Percentiles rank a stretch among this genome's conserved stretches.
Conservation (phyloP, 2,888 invertebrate genomes). For the Watsonalla binaria region DNA sequence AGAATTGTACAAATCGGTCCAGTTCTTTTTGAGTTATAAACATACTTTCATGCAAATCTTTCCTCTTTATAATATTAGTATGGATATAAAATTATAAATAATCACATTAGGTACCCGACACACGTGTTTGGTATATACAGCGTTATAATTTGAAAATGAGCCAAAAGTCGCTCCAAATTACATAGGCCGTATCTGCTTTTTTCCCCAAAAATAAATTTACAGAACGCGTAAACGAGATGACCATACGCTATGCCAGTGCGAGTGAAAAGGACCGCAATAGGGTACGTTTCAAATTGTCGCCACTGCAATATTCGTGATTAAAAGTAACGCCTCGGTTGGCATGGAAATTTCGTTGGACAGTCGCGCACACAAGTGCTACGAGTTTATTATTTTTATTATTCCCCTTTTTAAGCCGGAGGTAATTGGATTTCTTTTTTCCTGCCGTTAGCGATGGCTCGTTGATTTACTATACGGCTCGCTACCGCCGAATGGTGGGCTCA, state of each 20-base stretch:
- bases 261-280: slow-evolving; percentile 28
- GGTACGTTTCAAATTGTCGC: slow-evolving; percentile 60
- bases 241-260: slow-evolving; percentile 3
- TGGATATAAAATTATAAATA: no score
- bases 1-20: no score
- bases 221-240: slow-evolving; percentile 22
- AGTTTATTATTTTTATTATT: slow-evolving; percentile 6
- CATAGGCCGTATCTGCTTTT: slow-evolving; percentile 6
- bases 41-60: no score
- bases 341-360: slow-evolving; percentile 49
- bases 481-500: background rate
- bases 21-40: no score
- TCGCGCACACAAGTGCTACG: slow-evolving; percentile 35
- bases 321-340: slow-evolving; percentile 71
- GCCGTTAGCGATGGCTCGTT: slow-evolving; percentile 23
- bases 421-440: slow-evolving; percentile 28
- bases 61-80: no score
- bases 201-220: slow-evolving; percentile 4
- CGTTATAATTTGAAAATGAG: background rate
- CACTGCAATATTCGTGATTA: slow-evolving; percentile 74
- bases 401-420: slow-evolving; percentile 14
- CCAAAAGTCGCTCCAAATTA: slow-evolving; percentile 3
- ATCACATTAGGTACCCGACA: background rate
- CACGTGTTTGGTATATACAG: background rate
- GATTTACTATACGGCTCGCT: slow-evolving; percentile 18